These are phyloP conservation scores for Osmerus eperlanus DNA, from an alignment of 2,113 vertebrate genomes.

Conservation along the genomic window DNA sequence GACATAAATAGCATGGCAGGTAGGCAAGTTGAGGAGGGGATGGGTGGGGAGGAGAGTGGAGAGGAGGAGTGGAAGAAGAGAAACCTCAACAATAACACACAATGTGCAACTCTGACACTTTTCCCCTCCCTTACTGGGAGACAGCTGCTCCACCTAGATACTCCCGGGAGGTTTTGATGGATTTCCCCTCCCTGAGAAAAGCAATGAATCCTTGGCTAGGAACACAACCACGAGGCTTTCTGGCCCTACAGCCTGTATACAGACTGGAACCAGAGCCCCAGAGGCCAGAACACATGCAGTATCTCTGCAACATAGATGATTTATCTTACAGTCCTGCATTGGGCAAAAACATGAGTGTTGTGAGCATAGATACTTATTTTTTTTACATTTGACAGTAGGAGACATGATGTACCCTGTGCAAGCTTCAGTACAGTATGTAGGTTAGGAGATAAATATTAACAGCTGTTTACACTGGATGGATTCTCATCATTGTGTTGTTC, in stretches of 20 bases:
- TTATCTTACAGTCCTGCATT: too few relatives aligned
- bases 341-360: too few relatives aligned
- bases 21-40: constrained; percentile 4
- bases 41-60: constrained; percentile 29
- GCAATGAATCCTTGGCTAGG: constrained; percentile 60
- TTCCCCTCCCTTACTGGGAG: constrained; percentile 53
- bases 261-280: too few relatives aligned
- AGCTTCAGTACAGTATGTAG: too few relatives aligned
- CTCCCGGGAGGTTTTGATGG: constrained; percentile 71
- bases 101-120: constrained; percentile 67
- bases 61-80: constrained; percentile 38
- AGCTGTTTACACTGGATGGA: constrained; percentile 2
- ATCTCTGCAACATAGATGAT: too few relatives aligned
- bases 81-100: constrained; percentile 66
- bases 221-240: constrained; percentile 53
- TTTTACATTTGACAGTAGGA: too few relatives aligned
- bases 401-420: too few relatives aligned
- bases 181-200: constrained; percentile 67
- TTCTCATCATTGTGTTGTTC: too few relatives aligned
- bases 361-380: too few relatives aligned
- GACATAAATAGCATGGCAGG: constrained; percentile 52
- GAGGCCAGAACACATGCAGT: too few relatives aligned
- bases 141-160: constrained; percentile 64
- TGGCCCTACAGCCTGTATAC: constrained; percentile 28
- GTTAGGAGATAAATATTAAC: too few relatives aligned